Base-by-base conservation (phyloP, 2,113 vertebrate genomes). In the Ciconia boyciana region DNA sequence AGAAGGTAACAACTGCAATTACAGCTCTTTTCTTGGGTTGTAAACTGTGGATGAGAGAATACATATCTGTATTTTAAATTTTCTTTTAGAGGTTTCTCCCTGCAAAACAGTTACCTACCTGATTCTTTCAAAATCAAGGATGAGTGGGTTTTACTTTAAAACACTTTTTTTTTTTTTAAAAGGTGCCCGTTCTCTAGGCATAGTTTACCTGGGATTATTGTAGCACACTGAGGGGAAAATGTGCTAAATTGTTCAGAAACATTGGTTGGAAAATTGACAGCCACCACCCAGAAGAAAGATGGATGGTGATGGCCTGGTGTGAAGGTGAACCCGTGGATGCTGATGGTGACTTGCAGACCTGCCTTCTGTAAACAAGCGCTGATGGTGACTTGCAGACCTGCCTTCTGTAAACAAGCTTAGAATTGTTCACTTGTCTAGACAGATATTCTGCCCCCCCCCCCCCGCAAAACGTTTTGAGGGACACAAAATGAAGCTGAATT, bases 141-240 rank as follows among this genome's bases (percentile, higher is more conserved):
- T 83, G 13, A 39, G 1, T 34, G 7, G 66, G 36, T 43, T 76
- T 44, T 7, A 44, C 13, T 34, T 32, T 13, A 66, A 60, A 77
- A 58, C 18, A 49, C 5, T 5, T 39, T 11, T 31, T 16, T 49
- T 36, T 31, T 28, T 17, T 10, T 39, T 36, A 26, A 61, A 64
- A 64, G 2, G 4, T 49, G 3, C 19, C 86, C 0, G 0, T 79
- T 86, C 19, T 74, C 5, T 32, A 83, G 32, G 15, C 4, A 2
- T 36, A 49, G 34, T 10, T 75, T 68, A 76, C 15, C 8, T 75
- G 32, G 16, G 26, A 9, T 75, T 68, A 31, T 10, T 89, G 36
- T 41, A 66, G 16, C 9, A 91, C 1, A 1, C 21, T 49, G 55
- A 62, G 72, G 66, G 44, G 29, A 64, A 71, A 87, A 60, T 1